Conservation (phyloP, 2,113 vertebrate species). For the Chloropsis hardwickii region DNA sequence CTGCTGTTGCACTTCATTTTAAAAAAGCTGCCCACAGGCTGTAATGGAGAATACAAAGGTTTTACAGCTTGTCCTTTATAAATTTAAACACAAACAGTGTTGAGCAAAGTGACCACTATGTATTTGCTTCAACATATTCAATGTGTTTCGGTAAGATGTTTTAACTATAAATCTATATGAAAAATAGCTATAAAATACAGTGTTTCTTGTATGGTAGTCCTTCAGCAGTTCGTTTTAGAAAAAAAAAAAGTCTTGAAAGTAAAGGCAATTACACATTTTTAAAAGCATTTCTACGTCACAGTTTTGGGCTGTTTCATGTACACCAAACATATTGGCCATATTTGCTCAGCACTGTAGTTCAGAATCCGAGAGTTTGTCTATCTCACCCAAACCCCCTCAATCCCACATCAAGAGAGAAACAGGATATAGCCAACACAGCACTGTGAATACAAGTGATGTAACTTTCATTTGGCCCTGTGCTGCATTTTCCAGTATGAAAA, state of each 20-base stretch:
- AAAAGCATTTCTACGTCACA: slow-evolving; percentile 67
- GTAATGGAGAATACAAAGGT: slow-evolving; percentile 19
- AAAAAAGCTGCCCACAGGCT: slow-evolving; percentile 19
- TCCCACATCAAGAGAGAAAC: neutral
- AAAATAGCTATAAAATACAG: slow-evolving; percentile 75
- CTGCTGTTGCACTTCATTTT: neutral
- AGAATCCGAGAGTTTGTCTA: neutral
- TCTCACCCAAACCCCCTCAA: neutral
- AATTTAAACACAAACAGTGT: slow-evolving; percentile 62
- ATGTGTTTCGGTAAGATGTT: slow-evolving; percentile 68
- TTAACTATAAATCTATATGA: slow-evolving; percentile 73
- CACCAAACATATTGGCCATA: slow-evolving; percentile 28
- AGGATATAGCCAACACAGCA: neutral
- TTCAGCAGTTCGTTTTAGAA: slow-evolving; percentile 49
- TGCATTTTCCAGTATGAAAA: neutral
- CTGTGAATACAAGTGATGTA: neutral
- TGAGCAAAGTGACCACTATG: slow-evolving; percentile 68
- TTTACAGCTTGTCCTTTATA: slow-evolving; percentile 16
- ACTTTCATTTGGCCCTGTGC: slow-evolving; percentile 11
- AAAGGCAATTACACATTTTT: slow-evolving; percentile 62
- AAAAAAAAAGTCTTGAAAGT: slow-evolving; percentile 46
- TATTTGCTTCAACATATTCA: slow-evolving; percentile 64
- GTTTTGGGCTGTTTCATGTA: slow-evolving; percentile 53
- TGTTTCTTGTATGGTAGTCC: slow-evolving; percentile 67
- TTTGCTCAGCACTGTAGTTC: slow-evolving; percentile 61